These are phyloP conservation scores for Coptodon rendalli DNA, from an alignment of 2,113 vertebrate genomes.

Conservation along the genomic window DNA sequence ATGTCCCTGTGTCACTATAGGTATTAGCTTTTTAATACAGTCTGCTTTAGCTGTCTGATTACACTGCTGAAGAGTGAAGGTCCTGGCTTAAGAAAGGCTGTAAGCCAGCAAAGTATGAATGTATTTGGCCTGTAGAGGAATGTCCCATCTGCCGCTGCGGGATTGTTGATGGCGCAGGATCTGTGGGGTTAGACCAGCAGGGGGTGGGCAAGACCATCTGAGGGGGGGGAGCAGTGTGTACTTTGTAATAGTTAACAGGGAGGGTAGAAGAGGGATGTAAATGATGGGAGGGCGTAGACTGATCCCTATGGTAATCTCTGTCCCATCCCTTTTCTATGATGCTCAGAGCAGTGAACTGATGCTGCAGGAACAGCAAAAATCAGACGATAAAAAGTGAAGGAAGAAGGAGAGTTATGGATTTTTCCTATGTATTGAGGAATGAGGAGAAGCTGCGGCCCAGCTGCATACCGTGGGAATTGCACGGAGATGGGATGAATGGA, in stretches of 20 bases:
- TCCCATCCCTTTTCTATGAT: slow-evolving; percentile 14
- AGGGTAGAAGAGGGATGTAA: neutral
- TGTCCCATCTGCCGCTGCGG: slow-evolving; percentile 25
- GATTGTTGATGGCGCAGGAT: neutral
- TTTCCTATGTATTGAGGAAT: slow-evolving; percentile 7
- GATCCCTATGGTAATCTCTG: slow-evolving; percentile 26
- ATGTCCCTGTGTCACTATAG: slow-evolving; percentile 29
- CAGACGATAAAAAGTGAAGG: neutral
- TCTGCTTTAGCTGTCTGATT: slow-evolving; percentile 31
- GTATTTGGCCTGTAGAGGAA: neutral
- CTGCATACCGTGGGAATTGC: slow-evolving; percentile 53
- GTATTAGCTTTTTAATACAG: slow-evolving; percentile 45
- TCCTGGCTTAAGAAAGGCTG: slow-evolving; percentile 1
- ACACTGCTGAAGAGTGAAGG: slow-evolving; percentile 32
- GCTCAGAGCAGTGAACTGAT: neutral
- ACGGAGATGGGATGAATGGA: neutral
- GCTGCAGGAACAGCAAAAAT: neutral
- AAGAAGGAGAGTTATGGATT: slow-evolving; percentile 10
- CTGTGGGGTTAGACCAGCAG: neutral
- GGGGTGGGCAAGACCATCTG: slow-evolving; percentile 6
- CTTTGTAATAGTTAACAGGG: neutral
- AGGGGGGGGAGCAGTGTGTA: neutral
- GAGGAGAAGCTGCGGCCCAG: slow-evolving; percentile 43
- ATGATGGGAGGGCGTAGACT: slow-evolving; percentile 12
- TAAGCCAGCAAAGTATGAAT: slow-evolving; percentile 6